phyloP scores from a whole-genome alignment of 1,140 invertebrate species.

The Drosophila chauvacae region DNA sequence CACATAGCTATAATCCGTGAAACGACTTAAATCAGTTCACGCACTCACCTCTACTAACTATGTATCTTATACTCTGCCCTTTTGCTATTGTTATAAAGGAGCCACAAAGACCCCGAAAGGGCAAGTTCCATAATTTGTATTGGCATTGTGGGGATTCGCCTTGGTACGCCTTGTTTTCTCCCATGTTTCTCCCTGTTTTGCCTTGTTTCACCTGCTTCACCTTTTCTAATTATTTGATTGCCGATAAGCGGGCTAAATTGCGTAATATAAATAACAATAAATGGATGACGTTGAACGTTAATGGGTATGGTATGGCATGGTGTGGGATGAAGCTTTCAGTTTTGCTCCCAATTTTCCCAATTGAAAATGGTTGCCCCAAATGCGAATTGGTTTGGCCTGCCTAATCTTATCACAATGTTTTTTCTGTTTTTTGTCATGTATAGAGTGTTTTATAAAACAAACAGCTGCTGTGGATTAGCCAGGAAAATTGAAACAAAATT shows the following conservation, averaged over 20 bases:
- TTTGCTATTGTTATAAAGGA: slow-evolving; percentile 29
- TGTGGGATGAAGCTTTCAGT: slow-evolving; percentile 8
- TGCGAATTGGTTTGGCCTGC: slow-evolving; percentile 13
- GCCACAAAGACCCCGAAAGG: slow-evolving; percentile 28
- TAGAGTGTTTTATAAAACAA: slow-evolving; percentile 7
- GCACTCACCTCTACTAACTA: background rate
- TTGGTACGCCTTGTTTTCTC: slow-evolving; percentile 4
- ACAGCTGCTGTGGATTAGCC: slow-evolving; percentile 29
- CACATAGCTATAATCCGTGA: too few species aligned
- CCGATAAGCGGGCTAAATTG: slow-evolving; percentile 58
- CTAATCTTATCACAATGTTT: slow-evolving; percentile 35
- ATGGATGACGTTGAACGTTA: slow-evolving; percentile 38
- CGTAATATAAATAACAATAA: slow-evolving; percentile 50
- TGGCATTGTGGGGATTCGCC: slow-evolving; percentile 27
- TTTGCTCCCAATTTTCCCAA: slow-evolving; percentile 5
- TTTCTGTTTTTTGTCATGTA: slow-evolving; percentile 4
- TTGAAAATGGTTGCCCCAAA: slow-evolving; percentile 16
- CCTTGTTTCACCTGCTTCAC: slow-evolving; percentile 19
- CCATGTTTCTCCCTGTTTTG: slow-evolving; percentile 1
- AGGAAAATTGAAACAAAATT: background rate
- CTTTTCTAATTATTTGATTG: slow-evolving; percentile 70
- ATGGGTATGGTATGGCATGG: background rate
- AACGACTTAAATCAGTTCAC: too few species aligned
- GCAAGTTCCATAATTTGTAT: slow-evolving; percentile 52
- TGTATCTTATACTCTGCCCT: background rate